Percentiles rank a stretch among this genome's conserved stretches.
These are phyloP conservation scores for Cerastis rubricosa DNA, from an alignment of 2,888 invertebrate genomes.

Conservation along the genomic window DNA sequence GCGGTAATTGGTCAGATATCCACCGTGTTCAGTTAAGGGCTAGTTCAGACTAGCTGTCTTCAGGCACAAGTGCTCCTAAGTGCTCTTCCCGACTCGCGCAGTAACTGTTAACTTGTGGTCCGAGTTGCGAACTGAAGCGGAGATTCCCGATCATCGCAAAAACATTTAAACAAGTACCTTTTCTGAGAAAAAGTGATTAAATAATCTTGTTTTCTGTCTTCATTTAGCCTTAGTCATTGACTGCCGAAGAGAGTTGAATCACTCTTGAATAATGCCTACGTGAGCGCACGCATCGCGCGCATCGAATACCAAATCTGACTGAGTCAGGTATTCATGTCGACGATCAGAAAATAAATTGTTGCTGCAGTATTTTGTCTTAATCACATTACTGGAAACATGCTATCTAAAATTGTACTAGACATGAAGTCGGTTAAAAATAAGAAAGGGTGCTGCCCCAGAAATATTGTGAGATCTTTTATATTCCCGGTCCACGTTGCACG, in stretches of 20 bases:
- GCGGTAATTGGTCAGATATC: constrained; percentile 76
- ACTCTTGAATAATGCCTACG: constrained; percentile 30
- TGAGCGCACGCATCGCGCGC: constrained; percentile 9
- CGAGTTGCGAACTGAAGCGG: constrained; percentile 42
- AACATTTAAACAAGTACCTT: neutral
- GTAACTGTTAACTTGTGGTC: constrained; percentile 52
- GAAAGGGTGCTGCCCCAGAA: neutral
- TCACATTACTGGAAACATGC: neutral
- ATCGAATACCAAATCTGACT: constrained; percentile 28
- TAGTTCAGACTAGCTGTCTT: constrained; percentile 58
- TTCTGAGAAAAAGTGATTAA: constrained; percentile 13
- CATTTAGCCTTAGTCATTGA: constrained; percentile 40
- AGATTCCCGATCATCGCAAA: neutral
- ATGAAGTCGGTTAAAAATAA: neutral
- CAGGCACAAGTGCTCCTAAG: constrained; percentile 60
- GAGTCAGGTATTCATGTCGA: constrained; percentile 20
- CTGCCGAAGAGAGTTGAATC: constrained; percentile 39
- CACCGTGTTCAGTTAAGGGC: constrained; percentile 54
- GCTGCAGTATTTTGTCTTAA: neutral
- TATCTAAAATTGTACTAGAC: neutral
- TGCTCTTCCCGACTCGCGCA: constrained; percentile 51
- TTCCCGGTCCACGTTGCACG: neutral
- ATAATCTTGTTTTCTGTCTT: constrained; percentile 23
- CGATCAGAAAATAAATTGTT: constrained; percentile 3
- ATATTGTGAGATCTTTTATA: neutral